Percentiles rank a stretch among this genome's conserved stretches.
Evolutionary conservation across 2,888 invertebrate species (phyloP).

Genomic region (Tuberolachnus salignus): DNA sequence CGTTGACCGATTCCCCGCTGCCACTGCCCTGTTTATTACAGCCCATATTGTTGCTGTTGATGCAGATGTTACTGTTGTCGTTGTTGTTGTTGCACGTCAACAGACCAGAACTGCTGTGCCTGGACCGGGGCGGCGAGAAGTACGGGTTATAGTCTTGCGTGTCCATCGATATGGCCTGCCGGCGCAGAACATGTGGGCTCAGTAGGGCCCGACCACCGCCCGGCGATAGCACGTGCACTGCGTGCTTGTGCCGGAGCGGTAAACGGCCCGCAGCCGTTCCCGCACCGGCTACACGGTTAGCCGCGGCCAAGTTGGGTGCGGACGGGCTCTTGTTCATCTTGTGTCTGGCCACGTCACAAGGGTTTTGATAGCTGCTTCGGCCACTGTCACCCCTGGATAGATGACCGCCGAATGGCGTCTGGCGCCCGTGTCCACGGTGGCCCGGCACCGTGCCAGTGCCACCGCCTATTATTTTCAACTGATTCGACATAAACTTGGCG

Average conservation of each 20-base stretch:
- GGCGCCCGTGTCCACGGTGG: slow-evolving; percentile 62
- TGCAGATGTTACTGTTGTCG: slow-evolving; percentile 57
- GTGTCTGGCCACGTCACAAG: slow-evolving; percentile 59
- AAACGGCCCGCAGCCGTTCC: slow-evolving; percentile 13
- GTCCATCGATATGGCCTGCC: slow-evolving; percentile 84
- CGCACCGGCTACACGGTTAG: slow-evolving; percentile 59
- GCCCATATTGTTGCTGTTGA: no score
- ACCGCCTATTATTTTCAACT: slow-evolving; percentile 56
- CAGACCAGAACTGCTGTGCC: slow-evolving; percentile 59
- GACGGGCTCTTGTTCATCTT: slow-evolving; percentile 67
- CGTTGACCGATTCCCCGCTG: slow-evolving; percentile 57
- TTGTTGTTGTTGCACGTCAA: slow-evolving; percentile 58
- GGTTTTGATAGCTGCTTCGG: slow-evolving; percentile 58
- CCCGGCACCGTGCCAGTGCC: slow-evolving; percentile 58
- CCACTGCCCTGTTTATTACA: not conserved
- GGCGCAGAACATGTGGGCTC: slow-evolving; percentile 69
- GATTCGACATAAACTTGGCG: slow-evolving; percentile 74
- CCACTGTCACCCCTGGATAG: slow-evolving; percentile 61
- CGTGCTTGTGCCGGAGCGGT: slow-evolving; percentile 26
- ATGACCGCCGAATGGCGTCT: slow-evolving; percentile 60
- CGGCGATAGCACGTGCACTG: slow-evolving; percentile 30
- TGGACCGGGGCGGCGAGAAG: slow-evolving; percentile 60
- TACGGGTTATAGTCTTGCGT: slow-evolving; percentile 64
- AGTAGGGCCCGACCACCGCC: slow-evolving; percentile 62
- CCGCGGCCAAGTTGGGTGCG: slow-evolving; percentile 67